Evolutionary conservation across 2,113 vertebrate species (phyloP).

Genomic region (Sylvietta virens): DNA sequence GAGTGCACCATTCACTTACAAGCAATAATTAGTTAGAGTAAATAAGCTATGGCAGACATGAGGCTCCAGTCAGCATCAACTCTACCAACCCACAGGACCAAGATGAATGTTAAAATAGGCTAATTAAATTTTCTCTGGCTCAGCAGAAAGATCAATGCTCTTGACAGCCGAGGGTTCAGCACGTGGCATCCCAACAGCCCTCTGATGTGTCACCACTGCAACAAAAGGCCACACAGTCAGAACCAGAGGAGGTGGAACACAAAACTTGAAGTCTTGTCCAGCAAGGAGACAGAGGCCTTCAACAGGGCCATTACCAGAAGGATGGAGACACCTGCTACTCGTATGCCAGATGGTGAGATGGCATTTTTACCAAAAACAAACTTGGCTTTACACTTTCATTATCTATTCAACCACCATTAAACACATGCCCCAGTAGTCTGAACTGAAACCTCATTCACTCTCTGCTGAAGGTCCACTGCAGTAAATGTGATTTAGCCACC

Average conservation of each 20-base stretch:
- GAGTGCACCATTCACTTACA: neutral
- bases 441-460: neutral
- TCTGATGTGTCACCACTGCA: neutral
- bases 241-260: neutral
- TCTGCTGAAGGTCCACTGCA: neutral
- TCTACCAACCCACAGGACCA: neutral
- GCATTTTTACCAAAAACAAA: neutral
- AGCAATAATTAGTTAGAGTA: conserved; percentile 7
- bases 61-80: conserved; percentile 32
- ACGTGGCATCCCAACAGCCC: neutral
- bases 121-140: conserved; percentile 51
- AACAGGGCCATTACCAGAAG: neutral
- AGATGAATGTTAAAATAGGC: conserved; percentile 28
- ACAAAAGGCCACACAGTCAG: neutral
- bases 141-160: conserved; percentile 24
- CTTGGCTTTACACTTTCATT: neutral
- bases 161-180: neutral
- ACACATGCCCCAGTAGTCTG: neutral
- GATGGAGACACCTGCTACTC: neutral
- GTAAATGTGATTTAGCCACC: neutral
- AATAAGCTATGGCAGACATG: neutral
- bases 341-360: neutral
- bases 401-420: neutral
- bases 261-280: no score
- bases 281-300: neutral